phyloP scores from a whole-genome alignment of 1,140 invertebrate genomes.

The Calliopsis andreniformis region DNA sequence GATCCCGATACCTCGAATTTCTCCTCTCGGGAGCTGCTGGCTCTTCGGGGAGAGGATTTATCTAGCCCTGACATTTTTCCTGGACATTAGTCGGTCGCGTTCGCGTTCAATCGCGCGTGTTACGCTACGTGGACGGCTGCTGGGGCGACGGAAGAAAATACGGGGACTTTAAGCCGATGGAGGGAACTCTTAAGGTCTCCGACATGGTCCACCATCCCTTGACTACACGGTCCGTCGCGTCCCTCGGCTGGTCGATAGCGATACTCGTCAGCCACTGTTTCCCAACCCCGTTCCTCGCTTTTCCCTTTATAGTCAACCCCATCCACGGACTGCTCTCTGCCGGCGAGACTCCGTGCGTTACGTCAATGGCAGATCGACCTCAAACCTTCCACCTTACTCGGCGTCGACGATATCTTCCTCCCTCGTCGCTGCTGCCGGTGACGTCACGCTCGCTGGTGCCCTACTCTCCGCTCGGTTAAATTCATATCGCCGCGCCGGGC shows the following conservation, averaged over 20 bases:
- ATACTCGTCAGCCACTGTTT: slow-evolving; percentile 55
- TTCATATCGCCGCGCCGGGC: slow-evolving; percentile 49
- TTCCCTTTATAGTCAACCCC: slow-evolving; percentile 34
- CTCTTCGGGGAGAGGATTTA: no score
- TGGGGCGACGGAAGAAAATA: slow-evolving; percentile 30
- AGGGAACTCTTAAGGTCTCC: slow-evolving; percentile 44
- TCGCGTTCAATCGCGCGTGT: neutral
- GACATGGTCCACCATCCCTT: slow-evolving; percentile 57
- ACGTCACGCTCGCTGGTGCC: slow-evolving; percentile 54
- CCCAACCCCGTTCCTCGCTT: neutral
- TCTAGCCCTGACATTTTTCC: no score
- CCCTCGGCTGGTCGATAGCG: slow-evolving; percentile 63
- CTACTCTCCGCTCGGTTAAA: slow-evolving; percentile 65
- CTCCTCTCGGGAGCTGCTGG: no score
- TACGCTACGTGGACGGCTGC: neutral
- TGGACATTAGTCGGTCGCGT: no score
- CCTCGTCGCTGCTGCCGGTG: slow-evolving; percentile 37
- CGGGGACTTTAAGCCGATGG: slow-evolving; percentile 30
- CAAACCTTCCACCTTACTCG: slow-evolving; percentile 48
- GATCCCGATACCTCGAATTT: no score
- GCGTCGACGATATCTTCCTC: slow-evolving; percentile 49
- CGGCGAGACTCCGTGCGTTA: slow-evolving; percentile 59
- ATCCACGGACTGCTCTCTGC: slow-evolving; percentile 41
- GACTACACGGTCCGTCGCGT: slow-evolving; percentile 60
- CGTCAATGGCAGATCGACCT: slow-evolving; percentile 66